Conservation (phyloP, 2,888 invertebrate genomes). For the Hololepta plana region DNA sequence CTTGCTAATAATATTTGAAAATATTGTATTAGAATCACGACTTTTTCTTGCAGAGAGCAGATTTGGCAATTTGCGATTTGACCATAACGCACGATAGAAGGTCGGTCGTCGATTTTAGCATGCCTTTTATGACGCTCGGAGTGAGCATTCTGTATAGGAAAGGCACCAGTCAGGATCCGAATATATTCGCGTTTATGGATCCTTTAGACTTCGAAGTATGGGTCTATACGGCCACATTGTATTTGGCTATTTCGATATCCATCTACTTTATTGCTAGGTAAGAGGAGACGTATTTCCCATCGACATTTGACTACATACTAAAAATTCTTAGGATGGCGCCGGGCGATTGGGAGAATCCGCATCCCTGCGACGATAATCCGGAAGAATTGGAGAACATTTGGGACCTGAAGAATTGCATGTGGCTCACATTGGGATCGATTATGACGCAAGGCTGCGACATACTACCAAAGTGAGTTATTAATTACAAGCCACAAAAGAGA, state of each 20-base stretch:
- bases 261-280: slow-evolving; percentile 56
- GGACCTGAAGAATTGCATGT: slow-evolving; percentile 73
- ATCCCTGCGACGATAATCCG: slow-evolving; percentile 73
- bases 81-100: slow-evolving; percentile 86
- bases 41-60: slow-evolving; percentile 59
- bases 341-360: slow-evolving; percentile 85
- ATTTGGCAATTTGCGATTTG: slow-evolving; percentile 86
- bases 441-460: slow-evolving; percentile 91
- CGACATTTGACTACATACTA: too few relatives aligned
- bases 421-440: slow-evolving; percentile 83
- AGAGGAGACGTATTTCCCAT: too few relatives aligned
- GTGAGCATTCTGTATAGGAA: slow-evolving; percentile 77
- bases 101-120: slow-evolving; percentile 81
- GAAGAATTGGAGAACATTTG: slow-evolving; percentile 82
- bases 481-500: too few relatives aligned
- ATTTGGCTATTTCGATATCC: slow-evolving; percentile 61
- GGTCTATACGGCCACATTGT: slow-evolving; percentile 77
- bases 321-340: slow-evolving; percentile 55
- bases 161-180: slow-evolving; percentile 54
- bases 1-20: too few relatives aligned
- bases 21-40: slow-evolving; percentile 1
- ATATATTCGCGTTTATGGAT: slow-evolving; percentile 76
- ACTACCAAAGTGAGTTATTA: slow-evolving; percentile 65
- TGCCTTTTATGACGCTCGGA: slow-evolving; percentile 92
- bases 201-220: slow-evolving; percentile 75